Percentiles rank a stretch among this genome's conserved stretches.
phyloP scores from a whole-genome alignment of 1,140 invertebrate species.

The Bombus turneri region DNA sequence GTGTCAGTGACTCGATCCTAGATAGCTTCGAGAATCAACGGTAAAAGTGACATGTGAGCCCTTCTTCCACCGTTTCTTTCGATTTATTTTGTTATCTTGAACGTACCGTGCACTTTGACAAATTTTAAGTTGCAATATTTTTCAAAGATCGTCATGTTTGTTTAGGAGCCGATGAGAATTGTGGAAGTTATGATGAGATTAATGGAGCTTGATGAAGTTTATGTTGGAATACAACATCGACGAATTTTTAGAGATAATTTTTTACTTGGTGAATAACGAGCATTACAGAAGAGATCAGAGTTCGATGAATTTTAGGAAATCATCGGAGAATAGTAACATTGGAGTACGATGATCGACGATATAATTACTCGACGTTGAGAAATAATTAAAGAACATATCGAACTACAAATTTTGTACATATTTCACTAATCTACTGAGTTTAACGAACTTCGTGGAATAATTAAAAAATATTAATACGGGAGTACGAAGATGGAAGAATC shows the following conservation, averaged over 20 bases:
- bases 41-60: slow-evolving; percentile 34
- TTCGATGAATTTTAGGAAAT: neutral
- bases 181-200: neutral
- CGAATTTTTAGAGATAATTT: neutral
- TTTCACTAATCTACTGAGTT: no score
- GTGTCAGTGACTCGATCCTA: neutral
- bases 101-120: slow-evolving; percentile 27
- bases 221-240: neutral
- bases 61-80: neutral
- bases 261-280: no score
- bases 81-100: neutral
- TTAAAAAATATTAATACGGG: neutral
- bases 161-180: neutral
- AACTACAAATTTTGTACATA: no score
- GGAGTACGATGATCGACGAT: no score
- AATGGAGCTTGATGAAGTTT: neutral
- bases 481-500: neutral
- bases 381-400: neutral
- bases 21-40: neutral
- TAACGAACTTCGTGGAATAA: no score
- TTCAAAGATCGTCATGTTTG: neutral
- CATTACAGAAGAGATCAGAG: neutral
- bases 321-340: neutral
- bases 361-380: no score
- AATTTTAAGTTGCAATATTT: neutral